Conservation (phyloP, 1,140 invertebrate species). For the Caerostris darwini region DNA sequence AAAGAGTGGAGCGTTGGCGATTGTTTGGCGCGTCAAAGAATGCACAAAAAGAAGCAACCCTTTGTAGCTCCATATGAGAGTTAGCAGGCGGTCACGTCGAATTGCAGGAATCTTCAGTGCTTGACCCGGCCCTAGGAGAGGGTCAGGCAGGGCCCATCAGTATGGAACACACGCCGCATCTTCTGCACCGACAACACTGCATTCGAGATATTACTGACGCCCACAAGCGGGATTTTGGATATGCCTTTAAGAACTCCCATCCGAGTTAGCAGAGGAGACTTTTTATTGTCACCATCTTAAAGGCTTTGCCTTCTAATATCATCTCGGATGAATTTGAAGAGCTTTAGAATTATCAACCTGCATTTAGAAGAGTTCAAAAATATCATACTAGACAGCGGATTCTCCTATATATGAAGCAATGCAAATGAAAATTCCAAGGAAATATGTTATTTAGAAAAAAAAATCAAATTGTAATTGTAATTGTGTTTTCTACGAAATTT, state of each 20-base stretch:
- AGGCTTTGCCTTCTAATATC: neutral
- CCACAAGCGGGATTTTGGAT: slow-evolving; percentile 36
- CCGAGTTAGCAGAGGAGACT: neutral
- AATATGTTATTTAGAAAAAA: too few species aligned
- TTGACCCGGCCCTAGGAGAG: slow-evolving; percentile 56
- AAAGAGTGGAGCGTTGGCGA: neutral
- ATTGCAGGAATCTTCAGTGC: slow-evolving; percentile 29
- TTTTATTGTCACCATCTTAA: slow-evolving; percentile 15
- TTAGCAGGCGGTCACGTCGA: slow-evolving; percentile 51
- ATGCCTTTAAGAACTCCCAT: slow-evolving; percentile 6
- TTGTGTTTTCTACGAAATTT: too few species aligned
- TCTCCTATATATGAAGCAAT: too few species aligned
- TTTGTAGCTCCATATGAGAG: slow-evolving; percentile 29
- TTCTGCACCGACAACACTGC: slow-evolving; percentile 26
- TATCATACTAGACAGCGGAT: too few species aligned
- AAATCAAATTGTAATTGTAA: too few species aligned
- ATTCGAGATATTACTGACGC: slow-evolving; percentile 60
- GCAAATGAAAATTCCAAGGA: too few species aligned
- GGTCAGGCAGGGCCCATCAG: slow-evolving; percentile 50
- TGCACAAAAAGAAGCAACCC: slow-evolving; percentile 11
- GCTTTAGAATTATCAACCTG: neutral
- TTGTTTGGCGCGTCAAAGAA: neutral
- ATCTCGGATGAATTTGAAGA: neutral
- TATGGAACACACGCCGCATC: slow-evolving; percentile 57
- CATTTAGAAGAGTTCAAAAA: too few species aligned